phyloP scores from a whole-genome alignment of 1,140 invertebrate genomes.

The Monochamus saltuarius region DNA sequence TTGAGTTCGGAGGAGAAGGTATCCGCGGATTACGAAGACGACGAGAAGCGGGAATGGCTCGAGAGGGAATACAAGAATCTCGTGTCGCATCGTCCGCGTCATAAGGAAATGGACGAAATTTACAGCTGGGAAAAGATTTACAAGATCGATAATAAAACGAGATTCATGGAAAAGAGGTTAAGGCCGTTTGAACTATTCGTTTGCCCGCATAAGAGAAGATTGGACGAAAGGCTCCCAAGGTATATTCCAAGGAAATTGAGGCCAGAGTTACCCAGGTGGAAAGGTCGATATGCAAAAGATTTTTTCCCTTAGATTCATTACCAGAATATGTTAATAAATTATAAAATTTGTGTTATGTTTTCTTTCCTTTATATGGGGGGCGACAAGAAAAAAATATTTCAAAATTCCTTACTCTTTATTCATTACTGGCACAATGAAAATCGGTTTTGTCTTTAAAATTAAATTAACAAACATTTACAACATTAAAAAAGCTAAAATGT shows the following conservation, averaged over 20 bases:
- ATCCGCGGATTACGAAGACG: constrained; percentile 67
- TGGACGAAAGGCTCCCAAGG: constrained; percentile 64
- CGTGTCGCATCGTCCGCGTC: constrained; percentile 63
- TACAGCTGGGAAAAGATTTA: constrained; percentile 78
- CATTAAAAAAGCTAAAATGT: background rate
- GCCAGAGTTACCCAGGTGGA: constrained; percentile 58
- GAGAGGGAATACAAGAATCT: constrained; percentile 69
- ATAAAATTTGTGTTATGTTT: too few species aligned
- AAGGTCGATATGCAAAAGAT: constrained; percentile 47
- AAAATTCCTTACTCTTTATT: too few species aligned
- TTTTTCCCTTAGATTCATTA: constrained; percentile 44
- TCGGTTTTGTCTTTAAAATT: too few species aligned
- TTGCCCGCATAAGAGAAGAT: constrained; percentile 59
- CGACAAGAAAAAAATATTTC: background rate
- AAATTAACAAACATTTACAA: background rate
- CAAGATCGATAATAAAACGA: constrained; percentile 66
- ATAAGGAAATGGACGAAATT: constrained; percentile 63
- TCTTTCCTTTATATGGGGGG: background rate
- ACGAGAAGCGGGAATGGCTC: constrained; percentile 66
- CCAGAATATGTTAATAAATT: background rate
- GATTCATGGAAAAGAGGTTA: constrained; percentile 64
- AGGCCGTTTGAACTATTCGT: constrained; percentile 66
- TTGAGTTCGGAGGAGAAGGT: constrained; percentile 60
- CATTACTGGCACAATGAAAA: too few species aligned
- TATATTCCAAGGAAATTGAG: constrained; percentile 68